Evolutionary conservation across 2,113 vertebrate genomes (phyloP).

Genomic region (Pelmatolapia mariae): DNA sequence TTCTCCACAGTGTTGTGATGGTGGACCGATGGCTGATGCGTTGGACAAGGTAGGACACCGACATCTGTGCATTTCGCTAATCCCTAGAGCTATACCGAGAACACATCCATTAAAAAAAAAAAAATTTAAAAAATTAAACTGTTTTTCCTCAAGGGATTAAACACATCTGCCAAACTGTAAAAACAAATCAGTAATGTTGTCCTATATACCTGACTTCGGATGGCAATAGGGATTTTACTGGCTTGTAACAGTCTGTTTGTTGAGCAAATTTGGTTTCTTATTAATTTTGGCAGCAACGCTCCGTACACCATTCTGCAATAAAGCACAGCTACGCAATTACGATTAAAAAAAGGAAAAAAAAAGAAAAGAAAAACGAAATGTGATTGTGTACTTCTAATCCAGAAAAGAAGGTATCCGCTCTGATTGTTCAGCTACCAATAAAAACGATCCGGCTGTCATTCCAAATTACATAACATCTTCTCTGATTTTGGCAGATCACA

Average conservation of each 20-base stretch:
- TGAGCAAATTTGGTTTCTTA: neutral
- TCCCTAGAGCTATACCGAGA: slow-evolving; percentile 17
- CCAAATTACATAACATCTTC: slow-evolving; percentile 37
- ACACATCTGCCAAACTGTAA: slow-evolving; percentile 6
- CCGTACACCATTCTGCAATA: neutral
- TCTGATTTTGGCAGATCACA: slow-evolving; percentile 51
- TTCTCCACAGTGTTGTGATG: neutral
- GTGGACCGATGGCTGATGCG: neutral
- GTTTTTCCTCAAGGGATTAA: neutral
- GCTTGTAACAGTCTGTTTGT: neutral
- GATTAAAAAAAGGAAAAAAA: neutral
- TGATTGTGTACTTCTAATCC: slow-evolving; percentile 20
- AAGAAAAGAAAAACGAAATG: neutral
- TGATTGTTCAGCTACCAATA: slow-evolving; percentile 14
- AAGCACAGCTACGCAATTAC: neutral
- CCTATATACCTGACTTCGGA: neutral
- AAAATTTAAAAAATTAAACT: neutral
- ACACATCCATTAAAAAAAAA: neutral
- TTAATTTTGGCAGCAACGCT: neutral
- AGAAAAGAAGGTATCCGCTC: neutral
- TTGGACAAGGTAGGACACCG: neutral
- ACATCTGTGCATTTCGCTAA: slow-evolving; percentile 39
- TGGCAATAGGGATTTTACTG: neutral
- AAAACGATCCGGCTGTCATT: slow-evolving; percentile 22
- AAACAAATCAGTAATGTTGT: neutral